These are phyloP conservation scores for Cotesia vestalis DNA, from an alignment of 1,140 invertebrate species.

Conservation along the genomic window DNA sequence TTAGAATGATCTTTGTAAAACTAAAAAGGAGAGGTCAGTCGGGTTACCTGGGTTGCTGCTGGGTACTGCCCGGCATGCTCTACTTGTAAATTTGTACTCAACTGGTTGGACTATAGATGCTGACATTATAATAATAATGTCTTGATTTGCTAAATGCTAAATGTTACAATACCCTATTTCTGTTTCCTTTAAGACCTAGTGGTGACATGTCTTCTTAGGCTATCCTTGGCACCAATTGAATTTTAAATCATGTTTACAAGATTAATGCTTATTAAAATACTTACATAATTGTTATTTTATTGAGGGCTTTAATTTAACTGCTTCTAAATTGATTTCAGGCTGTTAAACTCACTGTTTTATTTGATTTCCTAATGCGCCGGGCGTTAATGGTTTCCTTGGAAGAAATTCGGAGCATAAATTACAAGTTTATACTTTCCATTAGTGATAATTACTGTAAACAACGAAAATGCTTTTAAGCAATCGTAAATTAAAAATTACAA, in stretches of 20 bases:
- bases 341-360: no score
- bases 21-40: not conserved
- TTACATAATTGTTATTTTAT: constrained; percentile 39
- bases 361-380: no score
- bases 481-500: no score
- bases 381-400: no score
- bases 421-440: no score
- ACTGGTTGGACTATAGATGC: not conserved
- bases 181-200: constrained; percentile 32
- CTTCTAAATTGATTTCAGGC: no score
- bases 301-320: not conserved
- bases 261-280: constrained; percentile 43
- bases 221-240: constrained; percentile 39
- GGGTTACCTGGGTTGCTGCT: constrained; percentile 2
- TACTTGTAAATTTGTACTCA: constrained; percentile 19
- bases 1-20: not conserved
- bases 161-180: constrained; percentile 45
- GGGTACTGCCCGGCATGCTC: constrained; percentile 15
- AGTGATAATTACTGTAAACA: no score
- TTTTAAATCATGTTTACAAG: constrained; percentile 30
- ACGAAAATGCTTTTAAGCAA: no score
- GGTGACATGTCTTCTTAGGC: constrained; percentile 31
- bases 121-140: not conserved
- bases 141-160: constrained; percentile 38
- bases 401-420: no score